Conservation (phyloP, 1,140 invertebrate genomes). For the Ridgeia piscesae region DNA sequence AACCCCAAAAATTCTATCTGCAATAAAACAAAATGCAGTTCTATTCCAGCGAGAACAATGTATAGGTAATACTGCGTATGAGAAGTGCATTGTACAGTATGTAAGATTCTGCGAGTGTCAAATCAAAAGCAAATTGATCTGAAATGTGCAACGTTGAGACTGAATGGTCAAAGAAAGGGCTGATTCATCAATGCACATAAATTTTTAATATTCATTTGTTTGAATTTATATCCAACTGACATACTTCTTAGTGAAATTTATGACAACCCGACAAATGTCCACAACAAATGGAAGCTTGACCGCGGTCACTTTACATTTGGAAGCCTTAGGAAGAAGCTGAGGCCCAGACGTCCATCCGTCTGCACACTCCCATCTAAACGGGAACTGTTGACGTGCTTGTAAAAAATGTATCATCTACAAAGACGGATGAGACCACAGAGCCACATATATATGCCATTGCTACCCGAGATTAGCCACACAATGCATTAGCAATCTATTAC, state of each 20-base stretch:
- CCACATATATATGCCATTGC: background rate
- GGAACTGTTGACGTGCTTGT: background rate
- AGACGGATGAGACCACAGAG: background rate
- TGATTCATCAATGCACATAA: no score
- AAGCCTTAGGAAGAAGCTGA: background rate
- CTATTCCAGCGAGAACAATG: no score
- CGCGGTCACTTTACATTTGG: background rate
- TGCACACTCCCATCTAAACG: background rate
- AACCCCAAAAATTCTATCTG: no score
- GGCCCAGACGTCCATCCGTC: background rate
- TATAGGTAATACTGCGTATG: no score
- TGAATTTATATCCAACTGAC: background rate
- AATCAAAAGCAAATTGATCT: no score
- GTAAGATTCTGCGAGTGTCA: no score
- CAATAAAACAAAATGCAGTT: no score
- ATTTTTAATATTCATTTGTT: background rate
- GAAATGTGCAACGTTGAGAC: no score
- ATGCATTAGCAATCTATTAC: background rate
- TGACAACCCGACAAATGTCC: no score
- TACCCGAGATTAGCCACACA: background rate
- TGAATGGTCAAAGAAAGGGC: no score
- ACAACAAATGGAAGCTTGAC: background rate
- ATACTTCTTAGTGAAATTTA: background rate
- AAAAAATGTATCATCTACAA: background rate
- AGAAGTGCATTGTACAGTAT: no score